Conservation (phyloP, 2,888 invertebrate species). For the Bedellia somnulentella region DNA sequence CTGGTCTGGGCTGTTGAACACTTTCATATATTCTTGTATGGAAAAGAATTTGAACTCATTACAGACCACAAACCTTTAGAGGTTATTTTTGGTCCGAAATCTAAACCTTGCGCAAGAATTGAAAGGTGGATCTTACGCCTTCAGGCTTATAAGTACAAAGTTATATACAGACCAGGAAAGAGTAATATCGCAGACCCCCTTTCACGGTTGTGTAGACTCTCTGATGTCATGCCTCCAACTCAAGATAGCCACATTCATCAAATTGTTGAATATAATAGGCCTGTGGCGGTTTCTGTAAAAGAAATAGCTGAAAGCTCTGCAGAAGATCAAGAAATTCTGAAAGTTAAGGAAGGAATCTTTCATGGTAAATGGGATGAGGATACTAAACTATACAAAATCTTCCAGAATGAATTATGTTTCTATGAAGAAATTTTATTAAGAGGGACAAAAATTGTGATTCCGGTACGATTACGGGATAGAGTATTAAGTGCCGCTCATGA, state of each 20-base stretch:
- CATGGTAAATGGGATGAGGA: conserved; percentile 5
- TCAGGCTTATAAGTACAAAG: conserved; percentile 12
- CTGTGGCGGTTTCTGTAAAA: conserved; percentile 1
- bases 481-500: conserved; percentile 10
- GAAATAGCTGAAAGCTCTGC: background rate
- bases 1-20: conserved; percentile 16
- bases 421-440: conserved; percentile 9
- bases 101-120: conserved; percentile 15
- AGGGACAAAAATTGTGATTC: conserved; percentile 6
- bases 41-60: conserved; percentile 16
- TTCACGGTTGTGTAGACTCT: conserved; percentile 9
- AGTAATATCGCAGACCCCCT: conserved; percentile 15
- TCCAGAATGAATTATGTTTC: conserved; percentile 17
- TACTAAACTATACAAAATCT: conserved; percentile 8
- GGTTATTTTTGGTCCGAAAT: conserved; percentile 12
- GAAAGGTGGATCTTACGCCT: conserved; percentile 15
- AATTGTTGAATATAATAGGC: conserved; percentile 1
- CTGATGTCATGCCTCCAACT: background rate
- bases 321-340: background rate
- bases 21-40: conserved; percentile 14
- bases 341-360: conserved; percentile 2
- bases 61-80: conserved; percentile 16
- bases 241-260: background rate
- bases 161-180: conserved; percentile 13
- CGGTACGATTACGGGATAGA: background rate